Base-by-base conservation (phyloP, 2,113 vertebrate species). In the Sclerurus mexicanus region DNA sequence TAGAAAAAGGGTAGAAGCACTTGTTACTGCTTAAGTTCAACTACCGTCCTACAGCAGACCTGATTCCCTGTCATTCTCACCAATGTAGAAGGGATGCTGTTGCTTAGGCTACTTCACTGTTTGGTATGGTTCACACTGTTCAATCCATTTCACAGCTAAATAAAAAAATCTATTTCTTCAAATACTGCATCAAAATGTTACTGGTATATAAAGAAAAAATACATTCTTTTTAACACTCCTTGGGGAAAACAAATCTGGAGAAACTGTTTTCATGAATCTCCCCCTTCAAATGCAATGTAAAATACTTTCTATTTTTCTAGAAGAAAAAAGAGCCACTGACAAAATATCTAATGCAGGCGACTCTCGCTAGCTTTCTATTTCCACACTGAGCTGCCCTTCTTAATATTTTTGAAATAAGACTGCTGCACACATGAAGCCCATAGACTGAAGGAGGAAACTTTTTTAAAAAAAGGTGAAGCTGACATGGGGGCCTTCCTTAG, bases 391-490 rank as follows among this genome's bases (percentile, higher is more conserved):
- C 7, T 60, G 59, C 44, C 78, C 16, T 58, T 77, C 46, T 21
- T 42, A 17, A 5, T 77, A 37, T 87, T 78, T 90, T 55, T 60
- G 82, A 88, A 74, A 52, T 71, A 62, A 85, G n/a, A 92, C 46
- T 90, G n/a, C n/a, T 60, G 72, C 14, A 50, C n/a, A 37, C 10
- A 35, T 21, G 42, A 79, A 93, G 60, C n/a, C 39, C 59, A 66
- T 33, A 31, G 56, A 85, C 35, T 35, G n/a, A 47, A 89, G 78
- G 77, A 83, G 35, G 90, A 62, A 94, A 92, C 15, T 85, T 72
- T 67, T 25, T 76, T 91, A 93, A 93, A 80, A 97, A 80, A 97
- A 81, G 91, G 67, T 77, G 53, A 91, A 55, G 40, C 53, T 77
- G 83, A 94, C 60, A 72, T 10, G 25, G 95, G 40, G 46, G 50